Percentiles rank a stretch among this genome's conserved stretches.
phyloP scores from a whole-genome alignment of 2,888 invertebrate species.

The Troides aeacus region DNA sequence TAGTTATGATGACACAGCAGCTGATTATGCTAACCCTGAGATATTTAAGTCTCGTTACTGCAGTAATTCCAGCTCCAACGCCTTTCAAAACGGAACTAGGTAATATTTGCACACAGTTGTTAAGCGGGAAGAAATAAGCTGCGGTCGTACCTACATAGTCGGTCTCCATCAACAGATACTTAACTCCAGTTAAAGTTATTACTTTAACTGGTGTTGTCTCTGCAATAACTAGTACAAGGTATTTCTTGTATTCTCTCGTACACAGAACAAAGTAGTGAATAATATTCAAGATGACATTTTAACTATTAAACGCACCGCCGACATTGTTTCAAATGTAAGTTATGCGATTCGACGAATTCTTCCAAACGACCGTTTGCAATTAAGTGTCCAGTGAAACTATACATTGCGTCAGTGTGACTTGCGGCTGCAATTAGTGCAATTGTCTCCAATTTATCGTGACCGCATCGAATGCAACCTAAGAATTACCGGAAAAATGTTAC shows the following conservation, averaged over 20 bases:
- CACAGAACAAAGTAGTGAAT: not conserved
- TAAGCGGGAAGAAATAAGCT: not conserved
- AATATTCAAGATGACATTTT: not conserved
- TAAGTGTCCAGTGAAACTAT: slow-evolving; percentile 61
- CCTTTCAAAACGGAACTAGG: not conserved
- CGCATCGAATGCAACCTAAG: slow-evolving; percentile 49
- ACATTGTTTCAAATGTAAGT: slow-evolving; percentile 39
- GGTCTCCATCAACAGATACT: no score
- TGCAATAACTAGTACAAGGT: no score
- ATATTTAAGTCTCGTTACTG: not conserved
- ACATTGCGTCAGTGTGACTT: slow-evolving; percentile 72
- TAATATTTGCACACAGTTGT: not conserved
- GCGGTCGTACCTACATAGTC: no score
- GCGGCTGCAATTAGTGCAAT: slow-evolving; percentile 77
- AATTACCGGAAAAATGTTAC: slow-evolving; percentile 40
- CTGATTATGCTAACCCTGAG: no score
- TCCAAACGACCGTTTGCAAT: slow-evolving; percentile 57
- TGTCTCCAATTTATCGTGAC: slow-evolving; percentile 73
- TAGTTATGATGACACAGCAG: no score
- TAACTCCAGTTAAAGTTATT: no score
- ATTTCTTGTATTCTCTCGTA: no score
- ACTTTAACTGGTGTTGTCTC: no score
- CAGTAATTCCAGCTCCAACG: not conserved
- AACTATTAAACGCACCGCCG: not conserved
- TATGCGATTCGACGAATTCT: slow-evolving; percentile 61